Evolutionary conservation across 1,140 invertebrate genomes (phyloP), one percentile per base, ranked within the genome.

Genomic region (Neoseiulus cucumeris): DNA sequence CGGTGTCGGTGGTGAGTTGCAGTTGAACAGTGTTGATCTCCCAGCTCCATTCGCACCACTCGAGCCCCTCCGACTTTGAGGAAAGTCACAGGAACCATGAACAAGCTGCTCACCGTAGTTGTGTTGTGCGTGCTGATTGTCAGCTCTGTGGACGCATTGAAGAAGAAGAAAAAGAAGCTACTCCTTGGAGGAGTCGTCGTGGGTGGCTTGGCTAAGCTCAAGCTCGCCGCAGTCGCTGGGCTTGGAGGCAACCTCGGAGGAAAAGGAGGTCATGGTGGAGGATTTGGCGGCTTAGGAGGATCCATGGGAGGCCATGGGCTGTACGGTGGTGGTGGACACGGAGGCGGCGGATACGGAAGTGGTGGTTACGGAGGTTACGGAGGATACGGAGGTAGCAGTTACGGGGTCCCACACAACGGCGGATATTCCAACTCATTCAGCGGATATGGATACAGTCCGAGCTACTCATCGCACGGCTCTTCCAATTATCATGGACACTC

Each of bases 161-260:
- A 59, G 22, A 59, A 59, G 51, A 59, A 59, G 51, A 59, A 59
- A 20, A 59, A 59, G 51, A 59, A 59, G 51, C 51, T 59, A 2
- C 4, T 59, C 22, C 22, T 59, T 6, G 51, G 51, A 17, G 51
- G 51, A 25, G 51, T 59, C 14, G 51, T 59, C 22, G 51, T 59
- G 14, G 51, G 51, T 20, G 51, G 51, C 9, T 20, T 59, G 2
- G 22, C 51, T 12, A 59, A 59, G 51, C 51, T 59, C 25, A 59
- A 59, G 51, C 51, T 59, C n/a, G 22, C 51, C 14, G 51, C 51
- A 2, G 51, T 59, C 14, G 51, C 22, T 9, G 51, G 51, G 14
- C 51, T 59, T 20, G 51, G 51, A 18, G 51, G 51, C 45, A 28
- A 20, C 14, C 18, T 20, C 45, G 18, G 18, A 5, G 45, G 45